Base-by-base conservation (phyloP, 2,888 invertebrate genomes). In the Pollenia griseotomentosa region DNA sequence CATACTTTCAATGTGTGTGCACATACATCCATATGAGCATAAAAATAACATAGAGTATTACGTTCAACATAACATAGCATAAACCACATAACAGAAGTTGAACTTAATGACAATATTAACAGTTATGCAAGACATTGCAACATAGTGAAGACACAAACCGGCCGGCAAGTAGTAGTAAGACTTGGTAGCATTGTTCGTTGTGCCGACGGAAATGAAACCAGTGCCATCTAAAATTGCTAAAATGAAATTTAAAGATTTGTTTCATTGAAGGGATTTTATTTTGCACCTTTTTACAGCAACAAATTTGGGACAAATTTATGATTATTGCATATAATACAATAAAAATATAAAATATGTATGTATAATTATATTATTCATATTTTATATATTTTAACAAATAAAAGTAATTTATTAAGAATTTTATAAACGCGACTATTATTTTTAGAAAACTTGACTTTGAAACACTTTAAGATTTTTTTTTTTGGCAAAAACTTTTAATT, bases 121-220 rank as follows among this genome's bases (percentile, higher is more conserved):
- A 63, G 40, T 71, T 48, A 55, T 57, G 61, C 55, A 81, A 74
- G 16, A 40, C 57, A 63, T 63, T 84, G 81, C 87, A 74, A 63
- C 55, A 78, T 79, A 87, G 77, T 66, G 19, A 44, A 78, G 87
- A 78, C 87, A 84, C 63, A 78, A 87, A 87, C 87, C 87, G 53
- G 5, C 14, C 7, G 23, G 23, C 2, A 2, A n/a, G 1, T 44
- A 75, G 53, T 11, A 33, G 53, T 12, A 33, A 57, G 74, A 87
- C 87, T 87, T 84, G 87, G 87, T 87, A 84, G 78, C 87, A 84
- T 84, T 87, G 66, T 16, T 2, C 5, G 40, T 14, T 55, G 11
- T 55, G 12, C 48, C 55, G 55, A 23, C 87, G 84, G 87, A 87
- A 40, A n/a, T 82, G 55, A 48, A 42, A 44, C 2, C 23, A 82